Base-by-base conservation (phyloP, 2,113 vertebrate species). In the Oryzias curvinotus region DNA sequence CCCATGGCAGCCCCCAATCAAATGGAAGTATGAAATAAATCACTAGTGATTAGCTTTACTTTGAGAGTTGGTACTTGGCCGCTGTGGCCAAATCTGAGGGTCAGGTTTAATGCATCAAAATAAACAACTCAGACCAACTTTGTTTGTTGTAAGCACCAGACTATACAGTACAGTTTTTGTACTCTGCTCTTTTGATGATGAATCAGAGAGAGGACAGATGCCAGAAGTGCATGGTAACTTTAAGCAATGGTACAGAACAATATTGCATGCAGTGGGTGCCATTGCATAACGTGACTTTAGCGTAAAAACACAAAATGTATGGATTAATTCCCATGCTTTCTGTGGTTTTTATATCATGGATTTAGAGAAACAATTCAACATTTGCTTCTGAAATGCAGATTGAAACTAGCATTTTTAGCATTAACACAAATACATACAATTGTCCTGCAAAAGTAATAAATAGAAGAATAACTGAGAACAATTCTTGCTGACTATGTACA, bases 21-120 rank as follows among this genome's bases (percentile, higher is more conserved):
- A 80, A 88, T 68, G 70, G 76, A 89, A 89, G 86, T 83, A 83
- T 89, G 87, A 92, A 85, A 88, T 89, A 84, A 85, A 90, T 89
- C 89, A 90, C 62, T 87, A 80, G 78, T 70, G 86, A 89, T 84
- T 77, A 17, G 73, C 53, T 71, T 17, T 43, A 84, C 78, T 85
- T 57, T 36, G 23, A 75, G 82, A 58, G 67, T 61, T 82, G 83
- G 83, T 71, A 66, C 52, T 69, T 58, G 51, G 78, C 71, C 71
- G 61, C 75, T 82, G 83, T 83, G 79, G 78, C 75, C 55, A 62
- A 81, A 71, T 82, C 53, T 55, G 60, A 80, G 71, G 78, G 78
- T 85, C 80, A 80, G 80, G 73, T 87, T 84, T 80, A 86, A 79
- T 85, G 78, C 80, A 71, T 76, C 77, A 78, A 78, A 86, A 85